Base-by-base conservation (phyloP, 2,113 vertebrate species). In the Syrmaticus mikado region DNA sequence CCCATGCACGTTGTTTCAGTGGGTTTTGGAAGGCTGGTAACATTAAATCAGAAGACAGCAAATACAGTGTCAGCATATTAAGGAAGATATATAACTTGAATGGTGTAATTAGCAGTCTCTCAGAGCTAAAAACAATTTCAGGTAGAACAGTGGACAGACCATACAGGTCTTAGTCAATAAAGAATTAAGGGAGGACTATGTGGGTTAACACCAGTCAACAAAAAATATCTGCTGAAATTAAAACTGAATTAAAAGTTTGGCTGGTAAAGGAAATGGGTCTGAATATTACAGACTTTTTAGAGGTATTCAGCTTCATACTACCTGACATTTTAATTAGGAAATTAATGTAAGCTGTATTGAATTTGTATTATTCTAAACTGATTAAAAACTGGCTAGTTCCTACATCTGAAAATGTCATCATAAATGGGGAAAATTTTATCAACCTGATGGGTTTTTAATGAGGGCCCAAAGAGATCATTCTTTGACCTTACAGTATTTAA, bases 271-370 rank as follows among this genome's bases (percentile, higher is more conserved):
- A 95, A 91, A 86, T 82, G 55, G 41, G 15, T 72, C 88, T 93
- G 70, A 22, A 22, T 90, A 72, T 61, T 94, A 90, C 16, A 90
- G 62, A 70, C n/a, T 90, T 95, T 71, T 60, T 52, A 87, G 53
- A 91, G 40, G 70, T 89, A 93, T 81, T 90, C 70, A 48, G 77
- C 48, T 84, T 93, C 87, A 88, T 3, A 15, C 21, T 91, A 96
- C 62, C 73, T 81, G 83, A 90, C 87, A 86, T 82, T 96, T 95
- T 95, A 94, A 95, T 93, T 88, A 88, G 25, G 73, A 88, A 92
- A 90, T 72, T 72, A 78, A 91, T 93, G 76, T 75, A 86, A 81
- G 53, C 18, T 72, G 17, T 78, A 94, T 93, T 90, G 94, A 76
- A 91, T 91, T 82, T 60, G 41, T 75, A 90, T 86, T 92, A 90